Base-by-base conservation (phyloP, 2,113 vertebrate species). In the Dromas ardeola region DNA sequence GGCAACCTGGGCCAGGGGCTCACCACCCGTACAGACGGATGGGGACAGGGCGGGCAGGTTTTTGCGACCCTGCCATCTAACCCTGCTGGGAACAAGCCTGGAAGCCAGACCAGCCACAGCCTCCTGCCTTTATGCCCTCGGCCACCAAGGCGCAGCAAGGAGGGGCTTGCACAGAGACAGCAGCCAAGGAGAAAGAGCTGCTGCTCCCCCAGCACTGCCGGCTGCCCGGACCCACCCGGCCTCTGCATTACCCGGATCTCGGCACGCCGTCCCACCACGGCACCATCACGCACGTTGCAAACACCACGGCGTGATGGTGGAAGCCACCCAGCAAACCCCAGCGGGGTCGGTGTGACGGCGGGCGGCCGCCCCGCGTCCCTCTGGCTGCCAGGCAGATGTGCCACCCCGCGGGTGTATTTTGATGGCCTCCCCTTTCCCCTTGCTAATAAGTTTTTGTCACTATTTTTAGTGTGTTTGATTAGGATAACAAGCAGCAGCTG, bases 381-480 rank as follows among this genome's bases (percentile, higher is more conserved):
- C 63, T 29, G 55, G 45, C 36, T 61, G 82, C 32, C 67, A 43
- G 0, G 27, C 73, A 19, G 67, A 53, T 5, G 1, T 20, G 32
- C 76, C 73, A 63, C 43, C 6, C 47, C 1, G 0, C 43, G 15
- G 53, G 43, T 85, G 76, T 91, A 53, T 92, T 86, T 93, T 40
- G 65, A 45, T 16, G 53, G 62, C 79, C 72, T 82, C 71, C 52
- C 70, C 38, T 73, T 55, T 79, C 86, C 53, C 67, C 72, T 36
- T 6, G 4, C 47, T 90, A 92, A 67, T 91, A 90, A 96, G 38
- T 89, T 95, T 95, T 93, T 84, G 83, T 73, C 90, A 66, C 91
- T 95, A 97, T 97, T 97, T 96, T 95, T 97, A 96, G 95, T 85
- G 91, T 66, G 29, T 95, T 95, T 98, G 93, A 98, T 97, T 94